These are phyloP conservation scores for Drosophila kepulauana DNA, from an alignment of 1,140 invertebrate species.

Conservation along the genomic window DNA sequence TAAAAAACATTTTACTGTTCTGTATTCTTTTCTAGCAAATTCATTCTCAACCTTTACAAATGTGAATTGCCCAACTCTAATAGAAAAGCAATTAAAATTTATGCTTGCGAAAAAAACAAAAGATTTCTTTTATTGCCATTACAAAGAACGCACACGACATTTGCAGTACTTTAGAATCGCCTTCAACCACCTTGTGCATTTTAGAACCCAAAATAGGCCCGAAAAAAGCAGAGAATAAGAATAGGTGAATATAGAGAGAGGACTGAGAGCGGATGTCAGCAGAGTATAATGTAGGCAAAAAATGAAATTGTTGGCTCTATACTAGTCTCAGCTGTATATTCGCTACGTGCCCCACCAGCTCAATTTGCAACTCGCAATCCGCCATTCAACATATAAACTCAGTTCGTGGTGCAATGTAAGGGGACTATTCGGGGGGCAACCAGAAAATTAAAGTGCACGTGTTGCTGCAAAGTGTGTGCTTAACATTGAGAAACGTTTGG, in stretches of 20 bases:
- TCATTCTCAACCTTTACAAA: neutral
- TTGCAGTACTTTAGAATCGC: conserved; percentile 13
- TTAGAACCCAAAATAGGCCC: conserved; percentile 51
- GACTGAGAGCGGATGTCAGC: neutral
- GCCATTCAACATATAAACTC: neutral
- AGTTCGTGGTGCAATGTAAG: neutral
- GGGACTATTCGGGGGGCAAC: neutral
- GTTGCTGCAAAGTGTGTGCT: conserved; percentile 32
- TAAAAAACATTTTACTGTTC: no score
- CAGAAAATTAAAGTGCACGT: conserved; percentile 41
- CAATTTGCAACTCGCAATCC: conserved; percentile 43
- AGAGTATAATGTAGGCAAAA: conserved; percentile 15
- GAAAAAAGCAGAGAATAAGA: conserved; percentile 53
- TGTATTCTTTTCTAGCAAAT: neutral
- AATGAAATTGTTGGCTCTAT: conserved; percentile 25
- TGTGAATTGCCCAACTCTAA: conserved; percentile 4
- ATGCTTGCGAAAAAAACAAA: neutral
- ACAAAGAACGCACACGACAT: conserved; percentile 1
- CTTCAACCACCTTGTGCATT: conserved; percentile 49
- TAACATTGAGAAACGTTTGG: conserved; percentile 13
- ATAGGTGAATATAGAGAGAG: conserved; percentile 32
- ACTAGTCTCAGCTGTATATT: conserved; percentile 14
- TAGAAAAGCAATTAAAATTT: conserved; percentile 31
- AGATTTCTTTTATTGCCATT: conserved; percentile 17
- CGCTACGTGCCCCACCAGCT: conserved; percentile 38